Evolutionary conservation across 2,797 vertebrate genomes (phyloP), one percentile per base, ranked within the genome.

Genomic region (Eulemur albifrons): DNA sequence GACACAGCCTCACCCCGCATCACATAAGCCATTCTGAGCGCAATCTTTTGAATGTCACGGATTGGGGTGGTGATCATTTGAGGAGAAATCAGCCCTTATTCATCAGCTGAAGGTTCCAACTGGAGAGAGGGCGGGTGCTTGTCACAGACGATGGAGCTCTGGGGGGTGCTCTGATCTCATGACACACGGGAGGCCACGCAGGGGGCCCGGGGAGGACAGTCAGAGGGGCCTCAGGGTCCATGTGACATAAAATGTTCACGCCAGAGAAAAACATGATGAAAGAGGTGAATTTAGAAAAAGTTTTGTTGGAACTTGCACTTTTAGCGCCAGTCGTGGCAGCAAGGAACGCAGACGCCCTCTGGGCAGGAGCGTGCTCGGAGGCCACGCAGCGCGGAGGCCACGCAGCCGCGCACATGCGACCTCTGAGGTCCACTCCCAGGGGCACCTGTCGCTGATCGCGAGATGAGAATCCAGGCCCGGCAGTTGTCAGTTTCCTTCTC

Each of bases 21-120:
- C 48, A 30, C 67, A 52, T 5, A 2, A 83, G 57, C n/a, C 65
- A 4, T 67, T 50, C n/a, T 7, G 48, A 80, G 86, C 8, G 5
- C 9, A 30, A 38, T 50, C 89, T 50, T 76, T 72, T 52, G 57
- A 69, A 79, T 27, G 75, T 2, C 30, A 25, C 81, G 59, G 87
- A 35, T 45, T 14, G 6, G 88, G 84, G 76, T 23, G 77, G 88
- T 12, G 70, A 90, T 32, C 80, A 15, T 30, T 79, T 54, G 80
- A 82, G 85, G 75, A 77, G 81, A 79, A 97, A 95, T 90, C 95
- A 97, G 88, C 40, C 35, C 84, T 75, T 80, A 92, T 93, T 97
- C 97, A 85, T 90, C 76, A 20, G 81, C 67, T 0, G 27, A 67
- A 65, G 69, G 52, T 59, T 93, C 23, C 7, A 1, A 57, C 52